Conservation (phyloP, 2,888 invertebrate species). For the Sminthurinus aureus region DNA sequence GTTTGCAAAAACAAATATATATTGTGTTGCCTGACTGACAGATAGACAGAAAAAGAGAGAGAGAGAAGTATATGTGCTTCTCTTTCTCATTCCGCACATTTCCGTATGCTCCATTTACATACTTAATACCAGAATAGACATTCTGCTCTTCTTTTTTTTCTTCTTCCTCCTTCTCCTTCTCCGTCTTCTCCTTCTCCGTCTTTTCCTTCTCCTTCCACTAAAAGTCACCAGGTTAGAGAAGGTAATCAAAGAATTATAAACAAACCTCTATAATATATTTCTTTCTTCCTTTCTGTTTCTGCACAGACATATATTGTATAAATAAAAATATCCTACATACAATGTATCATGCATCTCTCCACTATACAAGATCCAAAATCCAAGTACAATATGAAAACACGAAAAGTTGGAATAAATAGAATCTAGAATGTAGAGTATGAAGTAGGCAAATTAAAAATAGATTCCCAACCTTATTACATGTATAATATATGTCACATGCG, state of each 20-base stretch:
- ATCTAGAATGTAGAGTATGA: background rate
- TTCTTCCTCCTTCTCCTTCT: slow-evolving; percentile 4
- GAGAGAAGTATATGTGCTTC: background rate
- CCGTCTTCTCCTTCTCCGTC: background rate
- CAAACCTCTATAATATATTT: background rate
- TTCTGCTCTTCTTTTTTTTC: background rate
- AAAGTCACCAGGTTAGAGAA: too few species aligned
- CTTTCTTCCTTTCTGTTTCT: slow-evolving; percentile 14
- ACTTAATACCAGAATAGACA: background rate
- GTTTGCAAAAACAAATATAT: slow-evolving; percentile 1
- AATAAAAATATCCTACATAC: background rate
- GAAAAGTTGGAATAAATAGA: too few species aligned
- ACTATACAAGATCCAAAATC: too few species aligned
- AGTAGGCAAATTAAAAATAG: slow-evolving; percentile 45
- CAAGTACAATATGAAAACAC: background rate
- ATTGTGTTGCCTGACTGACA: slow-evolving; percentile 1
- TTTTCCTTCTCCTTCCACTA: background rate
- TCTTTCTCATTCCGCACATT: background rate
- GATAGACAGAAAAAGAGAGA: background rate
- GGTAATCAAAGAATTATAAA: too few species aligned
- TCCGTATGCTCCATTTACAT: slow-evolving; percentile 3
- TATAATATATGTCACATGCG: slow-evolving; percentile 40
- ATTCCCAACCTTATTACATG: slow-evolving; percentile 44
- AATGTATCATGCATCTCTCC: too few species aligned
- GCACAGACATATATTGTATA: background rate